Evolutionary conservation across 2,113 vertebrate species (phyloP), one percentile per base, ranked within the genome.

Genomic region (Urocynchramus pylzowi): DNA sequence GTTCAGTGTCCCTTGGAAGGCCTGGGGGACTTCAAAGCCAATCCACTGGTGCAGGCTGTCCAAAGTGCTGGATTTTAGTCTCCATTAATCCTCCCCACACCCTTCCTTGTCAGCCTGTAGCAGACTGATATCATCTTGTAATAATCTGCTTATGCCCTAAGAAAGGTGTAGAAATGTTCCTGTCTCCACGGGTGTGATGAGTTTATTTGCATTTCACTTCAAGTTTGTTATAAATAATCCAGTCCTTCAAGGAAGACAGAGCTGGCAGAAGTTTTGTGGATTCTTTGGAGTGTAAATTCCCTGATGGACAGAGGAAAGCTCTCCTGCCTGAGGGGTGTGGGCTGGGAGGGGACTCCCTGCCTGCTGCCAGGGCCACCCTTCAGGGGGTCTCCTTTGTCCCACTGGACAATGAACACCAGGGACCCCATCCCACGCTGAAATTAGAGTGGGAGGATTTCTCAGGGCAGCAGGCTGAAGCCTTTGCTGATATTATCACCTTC

Each of bases 171-270:
- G 37, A 37, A 82, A 73, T 33, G 77, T 52, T 82, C 65, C 60
- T 10, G 1, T 70, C 68, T 67, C 52, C 19, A 16, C 1, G 27
- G 59, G 20, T 1, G 1, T 31, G 42, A 86, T 33, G 24, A 39
- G 33, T 74, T 94, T 85, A 39, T 93, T 89, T 89, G 86, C 93
- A 35, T 94, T 95, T 79, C 16, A 0, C 69, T 52, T 78, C 18
- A 20, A 68, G 56, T 71, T 91, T 64, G 52, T 31, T 30, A 54
- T 64, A 91, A 91, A 61, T 33, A 79, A 75, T 42, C 42, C 0
- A 0, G 8, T 47, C 49, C 54, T n/a, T 31, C 2, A 8, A 22
- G 86, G 71, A 24, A 85, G 33, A 56, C 8, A 20, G 31, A 41
- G 30, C 21, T 73, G 53, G 39, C 26, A 64, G 90, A 37, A 27